A percentile compares a stretch with the other conserved stretches of the same genome.
phyloP scores from a whole-genome alignment of 35 echinoderm and acorn worm species.

The Acanthaster planci region DNA sequence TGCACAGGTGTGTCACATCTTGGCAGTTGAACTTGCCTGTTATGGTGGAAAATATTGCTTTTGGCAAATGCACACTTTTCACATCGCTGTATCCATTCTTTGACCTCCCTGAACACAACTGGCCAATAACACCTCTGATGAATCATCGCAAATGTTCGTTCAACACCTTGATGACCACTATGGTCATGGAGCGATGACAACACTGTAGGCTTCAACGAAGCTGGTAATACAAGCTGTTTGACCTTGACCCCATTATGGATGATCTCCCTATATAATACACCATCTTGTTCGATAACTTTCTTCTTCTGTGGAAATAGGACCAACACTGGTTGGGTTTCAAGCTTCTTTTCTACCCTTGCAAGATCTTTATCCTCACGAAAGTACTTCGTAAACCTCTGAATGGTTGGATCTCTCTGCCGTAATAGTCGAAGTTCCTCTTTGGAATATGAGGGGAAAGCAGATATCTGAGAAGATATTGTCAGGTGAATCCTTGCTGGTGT shows the following conservation, averaged over 20 bases:
- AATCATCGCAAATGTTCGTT: constrained; percentile 38
- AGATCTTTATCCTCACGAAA: background rate
- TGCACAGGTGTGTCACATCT: too few species aligned
- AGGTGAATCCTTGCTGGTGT: background rate
- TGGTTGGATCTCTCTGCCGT: background rate
- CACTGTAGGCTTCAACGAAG: background rate
- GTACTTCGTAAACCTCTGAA: background rate
- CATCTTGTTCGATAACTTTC: background rate
- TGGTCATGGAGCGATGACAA: constrained; percentile 24
- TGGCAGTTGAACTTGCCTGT: too few species aligned
- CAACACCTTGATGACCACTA: constrained; percentile 51
- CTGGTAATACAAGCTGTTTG: background rate
- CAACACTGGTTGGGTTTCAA: background rate
- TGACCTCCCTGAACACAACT: constrained; percentile 33
- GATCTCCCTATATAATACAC: constrained; percentile 3
- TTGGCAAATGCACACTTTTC: constrained; percentile 52
- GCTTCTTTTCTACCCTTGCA: background rate
- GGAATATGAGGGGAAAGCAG: background rate
- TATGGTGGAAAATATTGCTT: too few species aligned
- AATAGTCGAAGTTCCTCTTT: background rate
- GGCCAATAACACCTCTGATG: constrained; percentile 47
- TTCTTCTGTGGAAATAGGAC: background rate
- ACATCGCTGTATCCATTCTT: constrained; percentile 36
- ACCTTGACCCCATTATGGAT: background rate
- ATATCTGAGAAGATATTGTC: background rate